Evolutionary conservation across 2,888 invertebrate species (phyloP), one percentile per base, ranked within the genome.

Genomic region (Pachycephus smyrnensis): DNA sequence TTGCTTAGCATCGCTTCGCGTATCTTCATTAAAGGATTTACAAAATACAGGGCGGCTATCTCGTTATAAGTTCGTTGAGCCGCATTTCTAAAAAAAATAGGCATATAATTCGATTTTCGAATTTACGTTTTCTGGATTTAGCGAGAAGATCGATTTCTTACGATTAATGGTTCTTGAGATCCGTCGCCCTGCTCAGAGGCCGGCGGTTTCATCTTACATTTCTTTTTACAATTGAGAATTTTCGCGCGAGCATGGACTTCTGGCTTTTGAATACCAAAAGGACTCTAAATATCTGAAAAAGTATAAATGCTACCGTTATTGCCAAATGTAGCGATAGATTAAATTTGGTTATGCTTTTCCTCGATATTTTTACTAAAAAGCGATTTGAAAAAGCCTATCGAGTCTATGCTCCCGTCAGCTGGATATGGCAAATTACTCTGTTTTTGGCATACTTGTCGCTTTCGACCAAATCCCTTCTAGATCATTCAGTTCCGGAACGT

Each of bases 1-100:
- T 88, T 87, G 85, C 88, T 89, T 85, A 87, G 85, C 86, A 86
- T 88, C 84, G 86, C 88, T 88, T 88, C 86, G 86, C 85, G 83
- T 85, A 87, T 84, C 15, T 75, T 68, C 71, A 71, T 71, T 71
- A 71, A 86, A 88, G 85, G 85, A 86, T 88, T 83, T 84, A 86
- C 84, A 86, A 87, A 85, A 84, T 86, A 85, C 81, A 81, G 80
- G 80, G 80, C 83, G 77, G 81, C 85, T 79, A 75, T 75, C 74
- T 78, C 36, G 73, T 79, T 82, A 80, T 73, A 80, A 80, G 80
- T 82, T 82, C 81, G 84, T 84, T 79, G 77, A 81, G 82, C 84
- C 84, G 83, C 83, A 81, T 84, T 85, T 77, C 80, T 84, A 84
- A 83, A 86, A 86, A 86, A 85, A 84, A 84, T 85, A 86, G 81